A percentile compares a stretch with the other conserved stretches of the same genome.
These are phyloP conservation scores for Ahaetulla prasina DNA, from an alignment of 2,113 vertebrate species.

Conservation along the genomic window DNA sequence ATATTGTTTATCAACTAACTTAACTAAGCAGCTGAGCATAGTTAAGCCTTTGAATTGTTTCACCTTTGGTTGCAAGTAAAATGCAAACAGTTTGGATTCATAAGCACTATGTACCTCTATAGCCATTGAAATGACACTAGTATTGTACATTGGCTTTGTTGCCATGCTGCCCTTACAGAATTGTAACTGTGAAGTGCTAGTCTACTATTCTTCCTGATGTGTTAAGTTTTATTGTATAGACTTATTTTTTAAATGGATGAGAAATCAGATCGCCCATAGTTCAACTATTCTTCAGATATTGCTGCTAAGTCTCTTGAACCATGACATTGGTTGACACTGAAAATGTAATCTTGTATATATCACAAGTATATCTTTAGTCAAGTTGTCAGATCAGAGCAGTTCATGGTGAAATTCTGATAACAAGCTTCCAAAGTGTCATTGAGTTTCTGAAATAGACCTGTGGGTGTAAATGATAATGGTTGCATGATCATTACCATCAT, in stretches of 20 bases:
- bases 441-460: neutral
- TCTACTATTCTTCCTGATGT: neutral
- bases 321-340: neutral
- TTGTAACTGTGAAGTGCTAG: neutral
- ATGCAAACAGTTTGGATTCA: neutral
- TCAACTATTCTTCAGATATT: neutral
- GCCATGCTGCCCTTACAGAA: neutral
- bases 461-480: neutral
- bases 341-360: neutral
- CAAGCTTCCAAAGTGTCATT: neutral
- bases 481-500: too few relatives aligned
- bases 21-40: too few relatives aligned
- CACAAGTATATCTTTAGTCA: neutral
- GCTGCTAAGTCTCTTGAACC: neutral
- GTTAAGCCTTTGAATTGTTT: neutral
- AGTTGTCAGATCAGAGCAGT: neutral
- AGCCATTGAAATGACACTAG: neutral
- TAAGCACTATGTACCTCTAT: neutral
- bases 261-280: neutral
- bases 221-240: neutral
- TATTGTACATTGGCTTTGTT: neutral
- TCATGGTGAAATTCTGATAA: neutral
- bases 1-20: neutral
- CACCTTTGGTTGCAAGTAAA: neutral
- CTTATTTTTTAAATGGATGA: neutral